phyloP scores from a whole-genome alignment of 2,888 invertebrate species.

The Orthosia incerta region DNA sequence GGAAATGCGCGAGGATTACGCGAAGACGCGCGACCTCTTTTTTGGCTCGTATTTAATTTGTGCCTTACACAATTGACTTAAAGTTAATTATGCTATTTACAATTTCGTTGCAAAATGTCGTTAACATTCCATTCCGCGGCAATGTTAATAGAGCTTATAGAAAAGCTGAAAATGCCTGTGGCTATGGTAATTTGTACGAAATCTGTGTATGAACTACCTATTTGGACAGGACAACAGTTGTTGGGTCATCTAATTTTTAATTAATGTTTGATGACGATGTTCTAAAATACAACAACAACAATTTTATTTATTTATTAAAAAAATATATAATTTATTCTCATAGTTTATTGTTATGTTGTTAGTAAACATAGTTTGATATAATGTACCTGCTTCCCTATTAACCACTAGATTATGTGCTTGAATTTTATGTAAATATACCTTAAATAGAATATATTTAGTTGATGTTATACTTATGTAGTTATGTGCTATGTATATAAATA shows the following conservation, averaged over 20 bases:
- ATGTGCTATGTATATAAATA: slow-evolving; percentile 33
- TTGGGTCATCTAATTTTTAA: not conserved
- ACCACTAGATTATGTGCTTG: slow-evolving; percentile 30
- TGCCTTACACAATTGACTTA: too few relatives aligned
- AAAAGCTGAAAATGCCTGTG: not conserved
- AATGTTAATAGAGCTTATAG: not conserved
- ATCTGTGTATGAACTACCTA: not conserved
- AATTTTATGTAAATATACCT: slow-evolving; percentile 45
- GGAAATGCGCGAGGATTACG: too few relatives aligned
- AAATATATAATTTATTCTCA: not conserved
- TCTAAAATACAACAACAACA: too few relatives aligned
- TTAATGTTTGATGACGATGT: too few relatives aligned
- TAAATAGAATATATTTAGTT: slow-evolving; percentile 42
- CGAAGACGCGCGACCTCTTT: too few relatives aligned
- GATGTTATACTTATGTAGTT: slow-evolving; percentile 20
- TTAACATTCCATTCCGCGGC: too few relatives aligned
- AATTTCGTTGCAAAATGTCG: too few relatives aligned
- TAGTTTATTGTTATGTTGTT: slow-evolving; percentile 8
- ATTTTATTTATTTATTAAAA: not conserved
- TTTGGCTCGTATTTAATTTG: too few relatives aligned
- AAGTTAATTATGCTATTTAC: too few relatives aligned
- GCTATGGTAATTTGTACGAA: not conserved
- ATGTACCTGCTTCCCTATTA: slow-evolving; percentile 32
- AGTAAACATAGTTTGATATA: slow-evolving; percentile 21
- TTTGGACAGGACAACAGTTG: not conserved